A percentile compares a stretch with the other conserved stretches of the same genome.
Evolutionary conservation across 2,888 invertebrate species (phyloP).

Genomic region (Drosophila setosimentum): DNA sequence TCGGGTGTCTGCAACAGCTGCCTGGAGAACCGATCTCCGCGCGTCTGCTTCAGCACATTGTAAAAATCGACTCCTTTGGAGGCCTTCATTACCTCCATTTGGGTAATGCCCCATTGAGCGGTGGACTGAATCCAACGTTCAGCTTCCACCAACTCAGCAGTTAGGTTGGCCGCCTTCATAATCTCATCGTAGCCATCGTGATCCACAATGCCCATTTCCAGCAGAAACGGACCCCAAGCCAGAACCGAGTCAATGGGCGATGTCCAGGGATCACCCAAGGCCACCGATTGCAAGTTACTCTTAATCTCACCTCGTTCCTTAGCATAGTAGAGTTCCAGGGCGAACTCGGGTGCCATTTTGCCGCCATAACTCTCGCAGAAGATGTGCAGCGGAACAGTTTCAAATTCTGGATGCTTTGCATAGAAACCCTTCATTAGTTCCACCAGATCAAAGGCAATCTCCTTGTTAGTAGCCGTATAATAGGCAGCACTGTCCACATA

Average conservation of each 20-base stretch:
- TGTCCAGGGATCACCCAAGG: slow-evolving; percentile 95
- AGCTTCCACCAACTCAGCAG: slow-evolving; percentile 87
- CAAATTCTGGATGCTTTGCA: slow-evolving; percentile 88
- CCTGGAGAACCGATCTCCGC: slow-evolving; percentile 52
- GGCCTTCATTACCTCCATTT: slow-evolving; percentile 87
- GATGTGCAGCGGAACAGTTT: slow-evolving; percentile 91
- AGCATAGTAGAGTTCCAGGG: slow-evolving; percentile 87
- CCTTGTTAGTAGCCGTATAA: slow-evolving; percentile 87
- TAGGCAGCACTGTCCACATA: slow-evolving; percentile 88
- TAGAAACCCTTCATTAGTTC: slow-evolving; percentile 90
- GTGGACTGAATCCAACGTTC: slow-evolving; percentile 88
- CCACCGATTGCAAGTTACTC: slow-evolving; percentile 91
- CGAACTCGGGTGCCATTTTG: slow-evolving; percentile 96
- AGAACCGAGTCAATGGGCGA: slow-evolving; percentile 93
- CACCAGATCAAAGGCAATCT: slow-evolving; percentile 92
- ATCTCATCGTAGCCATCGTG: slow-evolving; percentile 88
- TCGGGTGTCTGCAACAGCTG: slow-evolving; percentile 15
- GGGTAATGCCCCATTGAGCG: slow-evolving; percentile 88
- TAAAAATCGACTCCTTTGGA: slow-evolving; percentile 92
- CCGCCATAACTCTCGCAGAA: slow-evolving; percentile 97
- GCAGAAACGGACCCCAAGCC: slow-evolving; percentile 93
- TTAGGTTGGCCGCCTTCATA: slow-evolving; percentile 86
- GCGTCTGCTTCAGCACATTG: slow-evolving; percentile 87
- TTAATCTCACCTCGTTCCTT: slow-evolving; percentile 87
- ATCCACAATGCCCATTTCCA: slow-evolving; percentile 91